Evolutionary conservation across 1,140 invertebrate species (phyloP), one percentile per base, ranked within the genome.

Genomic region (Pollicipes pollicipes): DNA sequence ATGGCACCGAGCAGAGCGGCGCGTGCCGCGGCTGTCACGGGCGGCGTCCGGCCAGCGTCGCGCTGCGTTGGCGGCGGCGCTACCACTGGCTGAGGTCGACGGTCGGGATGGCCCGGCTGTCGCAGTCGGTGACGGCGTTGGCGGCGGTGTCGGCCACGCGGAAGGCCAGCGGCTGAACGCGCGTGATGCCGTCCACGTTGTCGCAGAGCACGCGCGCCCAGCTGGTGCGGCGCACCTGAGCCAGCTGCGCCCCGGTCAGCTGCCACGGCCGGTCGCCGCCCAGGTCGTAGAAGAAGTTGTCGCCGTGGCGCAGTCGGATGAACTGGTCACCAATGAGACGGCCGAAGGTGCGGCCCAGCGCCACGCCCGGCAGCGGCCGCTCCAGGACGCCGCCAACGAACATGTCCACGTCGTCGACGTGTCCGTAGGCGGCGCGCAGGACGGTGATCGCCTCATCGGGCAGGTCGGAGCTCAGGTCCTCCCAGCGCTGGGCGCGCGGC

Each of bases 241-340:
- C 73, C 69, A 85, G 77, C 80, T 86, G 84, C 66, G 76, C 86
- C 69, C 83, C 76, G n/a, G 27, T 13, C 24, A 64, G n/a, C 21
- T 21, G 21, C 24, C 63, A 24, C 63, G 63, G 63, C 63, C n/a
- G 6, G 8, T 27, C 63, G 63, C 63, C 63, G 8, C 32, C 32
- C 32, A 73, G 37, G 67, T 75, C 75, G 37, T 75, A 75, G 72
- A 75, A 75, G 74, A 75, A 75, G 1, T 74, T n/a, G 64, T 75
- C 75, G 21, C 87, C 90, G 30, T 81, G 81, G 78, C 87, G 88
- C 35, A 35, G 35, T 71, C 82, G 74, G 0, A 84, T 80, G 77
- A 96, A 92, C 79, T 96, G 93, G 76, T 90, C 89, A 6, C 84
- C 87, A n/a, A 97, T 84, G 31, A 95, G 85, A 76, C 90, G 95